These are phyloP conservation scores for Machimus atricapillus DNA, from an alignment of 2,888 invertebrate genomes.

Conservation along the genomic window DNA sequence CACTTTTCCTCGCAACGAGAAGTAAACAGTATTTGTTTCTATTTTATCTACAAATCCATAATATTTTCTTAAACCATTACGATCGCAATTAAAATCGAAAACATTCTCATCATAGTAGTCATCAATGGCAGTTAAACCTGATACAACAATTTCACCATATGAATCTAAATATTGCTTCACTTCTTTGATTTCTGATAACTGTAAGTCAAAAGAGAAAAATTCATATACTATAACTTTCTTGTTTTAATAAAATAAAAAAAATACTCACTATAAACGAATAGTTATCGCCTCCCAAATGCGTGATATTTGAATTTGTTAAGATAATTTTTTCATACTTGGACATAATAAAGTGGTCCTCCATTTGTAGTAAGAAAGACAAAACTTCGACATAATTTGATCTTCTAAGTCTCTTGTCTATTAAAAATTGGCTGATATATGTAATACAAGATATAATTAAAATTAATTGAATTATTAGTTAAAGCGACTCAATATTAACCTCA, in stretches of 20 bases:
- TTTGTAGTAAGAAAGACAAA: conserved; percentile 52
- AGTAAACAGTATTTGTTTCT: conserved; percentile 25
- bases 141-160: background rate
- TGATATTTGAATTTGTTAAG: conserved; percentile 49
- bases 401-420: conserved; percentile 46
- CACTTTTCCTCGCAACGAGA: background rate
- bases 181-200: background rate
- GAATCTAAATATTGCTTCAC: background rate
- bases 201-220: background rate
- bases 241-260: too few relatives aligned
- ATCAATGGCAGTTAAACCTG: background rate
- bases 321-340: conserved; percentile 51
- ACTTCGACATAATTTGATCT: conserved; percentile 50
- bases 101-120: background rate
- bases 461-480: background rate
- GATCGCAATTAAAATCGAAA: background rate
- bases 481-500: background rate
- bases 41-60: conserved; percentile 31
- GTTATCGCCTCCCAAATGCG: conserved; percentile 32
- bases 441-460: background rate
- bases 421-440: conserved; percentile 48
- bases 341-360: conserved; percentile 54
- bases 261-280: conserved; percentile 47
- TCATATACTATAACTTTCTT: too few relatives aligned
- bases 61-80: background rate